These are phyloP conservation scores for Galaxias olidus DNA, from an alignment of 2,797 vertebrate species.

Conservation along the genomic window DNA sequence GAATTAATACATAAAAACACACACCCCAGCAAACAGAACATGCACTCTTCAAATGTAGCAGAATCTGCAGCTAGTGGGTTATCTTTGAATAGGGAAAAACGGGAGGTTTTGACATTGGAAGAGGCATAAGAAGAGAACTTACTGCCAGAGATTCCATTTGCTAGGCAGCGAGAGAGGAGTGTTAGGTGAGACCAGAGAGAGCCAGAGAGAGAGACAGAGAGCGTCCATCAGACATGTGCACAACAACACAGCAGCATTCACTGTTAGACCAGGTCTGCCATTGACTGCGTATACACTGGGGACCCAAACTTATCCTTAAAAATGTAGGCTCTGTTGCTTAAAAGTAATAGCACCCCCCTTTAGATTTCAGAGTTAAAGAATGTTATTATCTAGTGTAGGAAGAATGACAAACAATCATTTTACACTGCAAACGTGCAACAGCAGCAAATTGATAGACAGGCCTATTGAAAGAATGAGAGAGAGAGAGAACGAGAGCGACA, in stretches of 20 bases:
- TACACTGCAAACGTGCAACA: conserved; percentile 18
- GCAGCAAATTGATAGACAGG: background rate
- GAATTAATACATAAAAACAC: background rate
- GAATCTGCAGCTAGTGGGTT: background rate
- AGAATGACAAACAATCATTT: no score
- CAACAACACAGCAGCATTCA: conserved; percentile 25
- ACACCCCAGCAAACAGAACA: conserved; percentile 15
- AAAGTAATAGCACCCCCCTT: background rate
- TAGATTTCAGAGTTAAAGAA: no score
- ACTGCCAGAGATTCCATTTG: conserved; percentile 99
- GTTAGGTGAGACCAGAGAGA: conserved; percentile 87
- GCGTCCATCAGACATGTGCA: conserved; percentile 89
- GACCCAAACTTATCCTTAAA: no score
- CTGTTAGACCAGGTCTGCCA: conserved; percentile 26
- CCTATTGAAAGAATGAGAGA: background rate
- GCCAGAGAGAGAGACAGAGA: conserved; percentile 81
- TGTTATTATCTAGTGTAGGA: no score
- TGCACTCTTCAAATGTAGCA: background rate
- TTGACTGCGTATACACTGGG: no score
- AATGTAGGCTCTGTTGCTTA: background rate
- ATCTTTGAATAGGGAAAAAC: conserved; percentile 21
- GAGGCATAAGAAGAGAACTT: conserved; percentile 82
- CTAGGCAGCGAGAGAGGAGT: conserved; percentile 96
- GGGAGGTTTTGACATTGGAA: conserved; percentile 32
- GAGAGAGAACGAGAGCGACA: conserved; percentile 3